Evolutionary conservation across 2,113 vertebrate genomes (phyloP).

Genomic region (Heptranchias perlo): DNA sequence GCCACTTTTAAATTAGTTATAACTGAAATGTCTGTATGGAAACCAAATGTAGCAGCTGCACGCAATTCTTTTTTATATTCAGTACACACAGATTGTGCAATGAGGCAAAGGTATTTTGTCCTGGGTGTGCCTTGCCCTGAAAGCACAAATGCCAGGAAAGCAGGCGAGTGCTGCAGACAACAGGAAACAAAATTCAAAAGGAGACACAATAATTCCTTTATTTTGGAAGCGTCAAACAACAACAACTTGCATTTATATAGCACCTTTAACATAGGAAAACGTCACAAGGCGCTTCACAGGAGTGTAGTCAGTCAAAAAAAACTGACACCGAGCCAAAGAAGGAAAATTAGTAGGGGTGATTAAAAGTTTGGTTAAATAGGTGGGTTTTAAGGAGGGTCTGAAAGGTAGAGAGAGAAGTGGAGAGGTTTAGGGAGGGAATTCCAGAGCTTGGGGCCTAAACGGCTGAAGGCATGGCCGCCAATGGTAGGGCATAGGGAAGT

Average conservation of each 20-base stretch:
- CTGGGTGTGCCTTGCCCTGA: not conserved
- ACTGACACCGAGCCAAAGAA: not conserved
- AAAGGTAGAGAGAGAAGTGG: not conserved
- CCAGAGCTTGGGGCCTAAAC: not conserved
- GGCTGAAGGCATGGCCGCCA: not conserved
- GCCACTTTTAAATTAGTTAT: constrained; percentile 1
- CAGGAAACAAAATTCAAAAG: not conserved
- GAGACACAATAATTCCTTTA: not conserved
- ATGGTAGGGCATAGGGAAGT: not conserved
- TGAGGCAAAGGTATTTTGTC: not conserved
- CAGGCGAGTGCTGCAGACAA: not conserved
- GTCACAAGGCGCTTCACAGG: not conserved
- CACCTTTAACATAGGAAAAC: not conserved
- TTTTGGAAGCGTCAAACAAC: not conserved
- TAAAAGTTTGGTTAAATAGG: not conserved
- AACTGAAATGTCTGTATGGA: not conserved
- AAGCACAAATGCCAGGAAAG: not conserved
- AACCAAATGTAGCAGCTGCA: not conserved
- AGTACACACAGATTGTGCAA: not conserved
- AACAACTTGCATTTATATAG: not conserved
- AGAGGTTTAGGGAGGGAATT: not conserved
- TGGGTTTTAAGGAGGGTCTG: not conserved
- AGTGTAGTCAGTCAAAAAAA: not conserved
- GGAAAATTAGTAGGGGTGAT: not conserved
- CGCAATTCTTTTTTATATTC: not conserved